Conservation (phyloP, 2,888 invertebrate species). For the Nineta flava region DNA sequence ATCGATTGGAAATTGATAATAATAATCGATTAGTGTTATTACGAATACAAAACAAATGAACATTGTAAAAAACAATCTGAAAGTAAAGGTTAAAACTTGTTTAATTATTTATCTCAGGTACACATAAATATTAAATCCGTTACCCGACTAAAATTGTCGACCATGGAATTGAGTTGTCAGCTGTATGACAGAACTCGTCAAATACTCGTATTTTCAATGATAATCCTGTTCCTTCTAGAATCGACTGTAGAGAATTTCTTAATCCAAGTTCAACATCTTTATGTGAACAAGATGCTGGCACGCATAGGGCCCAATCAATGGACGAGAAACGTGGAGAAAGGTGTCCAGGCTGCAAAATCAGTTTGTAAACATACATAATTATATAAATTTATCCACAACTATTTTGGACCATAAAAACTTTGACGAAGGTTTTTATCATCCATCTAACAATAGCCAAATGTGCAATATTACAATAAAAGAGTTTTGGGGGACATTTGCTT, state of each 20-base stretch:
- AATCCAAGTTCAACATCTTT: constrained; percentile 41
- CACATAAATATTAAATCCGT: too few species aligned
- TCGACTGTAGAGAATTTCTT: constrained; percentile 28
- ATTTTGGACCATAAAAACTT: too few species aligned
- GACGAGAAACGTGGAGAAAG: constrained; percentile 48
- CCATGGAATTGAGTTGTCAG: constrained; percentile 17
- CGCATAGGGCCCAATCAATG: constrained; percentile 50
- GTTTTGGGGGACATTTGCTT: too few species aligned
- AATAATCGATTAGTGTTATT: too few species aligned
- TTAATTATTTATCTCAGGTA: too few species aligned
- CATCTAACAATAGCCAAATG: too few species aligned
- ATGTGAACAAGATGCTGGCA: constrained; percentile 40
- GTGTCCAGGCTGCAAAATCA: constrained; percentile 44
- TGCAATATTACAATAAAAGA: too few species aligned
- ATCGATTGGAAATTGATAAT: too few species aligned
- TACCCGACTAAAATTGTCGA: constrained; percentile 37
- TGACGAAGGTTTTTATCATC: too few species aligned
- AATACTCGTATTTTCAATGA: constrained; percentile 39
- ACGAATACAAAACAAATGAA: too few species aligned
- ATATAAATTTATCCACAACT: too few species aligned
- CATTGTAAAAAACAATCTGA: background rate
- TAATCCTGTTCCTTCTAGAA: constrained; percentile 36
- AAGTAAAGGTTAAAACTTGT: background rate
- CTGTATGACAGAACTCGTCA: constrained; percentile 42
- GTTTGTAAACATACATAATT: background rate